Evolutionary conservation across 2,797 vertebrate species (phyloP).

Genomic region (Mormyrus proboscirostris): DNA sequence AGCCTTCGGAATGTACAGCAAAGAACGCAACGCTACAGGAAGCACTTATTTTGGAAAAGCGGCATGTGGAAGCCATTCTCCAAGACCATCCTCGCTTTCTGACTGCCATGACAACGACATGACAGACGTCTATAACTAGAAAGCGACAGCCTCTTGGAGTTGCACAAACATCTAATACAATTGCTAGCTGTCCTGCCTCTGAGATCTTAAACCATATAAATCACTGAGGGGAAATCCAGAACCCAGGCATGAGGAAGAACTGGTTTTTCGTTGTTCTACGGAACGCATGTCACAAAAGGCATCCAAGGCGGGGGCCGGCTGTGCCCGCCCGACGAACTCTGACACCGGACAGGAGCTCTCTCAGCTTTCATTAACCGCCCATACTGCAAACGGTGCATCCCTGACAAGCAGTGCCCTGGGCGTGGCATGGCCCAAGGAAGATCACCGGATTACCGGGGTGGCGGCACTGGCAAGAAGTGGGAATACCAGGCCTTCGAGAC

Average conservation of each 20-base stretch:
- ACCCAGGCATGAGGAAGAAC: neutral
- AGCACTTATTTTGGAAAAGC: neutral
- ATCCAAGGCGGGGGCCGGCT: neutral
- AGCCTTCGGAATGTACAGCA: neutral
- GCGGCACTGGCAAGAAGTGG: neutral
- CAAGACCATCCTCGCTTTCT: neutral
- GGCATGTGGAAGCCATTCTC: no score
- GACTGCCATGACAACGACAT: neutral
- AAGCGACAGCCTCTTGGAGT: neutral
- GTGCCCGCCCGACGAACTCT: neutral
- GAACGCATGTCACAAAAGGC: neutral
- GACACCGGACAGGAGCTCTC: neutral
- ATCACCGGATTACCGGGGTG: neutral
- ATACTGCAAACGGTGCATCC: neutral
- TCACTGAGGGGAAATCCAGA: neutral
- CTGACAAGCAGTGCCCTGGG: neutral
- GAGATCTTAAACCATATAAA: neutral
- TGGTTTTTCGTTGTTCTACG: neutral
- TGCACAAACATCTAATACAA: neutral
- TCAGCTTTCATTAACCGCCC: neutral
- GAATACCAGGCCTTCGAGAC: neutral
- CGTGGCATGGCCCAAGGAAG: neutral
- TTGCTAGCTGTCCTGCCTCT: neutral
- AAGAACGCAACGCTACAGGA: neutral
- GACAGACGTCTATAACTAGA: neutral